These are phyloP conservation scores for Ceratitis capitata DNA, from an alignment of 1,140 invertebrate species.

Conservation along the genomic window DNA sequence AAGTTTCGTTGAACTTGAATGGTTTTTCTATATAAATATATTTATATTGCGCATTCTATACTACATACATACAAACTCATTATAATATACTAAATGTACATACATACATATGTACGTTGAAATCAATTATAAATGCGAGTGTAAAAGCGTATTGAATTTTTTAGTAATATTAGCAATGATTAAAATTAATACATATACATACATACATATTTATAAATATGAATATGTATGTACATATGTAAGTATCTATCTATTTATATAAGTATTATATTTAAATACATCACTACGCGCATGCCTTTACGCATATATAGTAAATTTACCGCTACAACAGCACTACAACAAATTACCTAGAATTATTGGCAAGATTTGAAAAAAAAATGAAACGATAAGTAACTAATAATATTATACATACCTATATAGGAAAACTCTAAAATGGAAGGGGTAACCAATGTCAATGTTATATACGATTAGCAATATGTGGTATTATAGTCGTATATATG, in stretches of 20 bases:
- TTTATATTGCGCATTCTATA: background rate
- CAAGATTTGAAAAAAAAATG: background rate
- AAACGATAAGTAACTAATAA: background rate
- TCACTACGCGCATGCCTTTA: no score
- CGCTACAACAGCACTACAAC: background rate
- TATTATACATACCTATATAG: no score
- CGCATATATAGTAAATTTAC: no score
- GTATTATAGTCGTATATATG: background rate
- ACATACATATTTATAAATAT: background rate
- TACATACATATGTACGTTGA: background rate
- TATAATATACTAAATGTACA: no score
- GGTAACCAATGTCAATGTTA: background rate
- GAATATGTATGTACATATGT: background rate
- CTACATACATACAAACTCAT: background rate
- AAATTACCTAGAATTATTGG: no score
- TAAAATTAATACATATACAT: background rate
- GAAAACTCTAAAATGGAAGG: background rate
- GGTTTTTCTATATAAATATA: background rate
- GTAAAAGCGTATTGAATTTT: background rate
- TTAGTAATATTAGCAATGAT: background rate
- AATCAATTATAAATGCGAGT: no score
- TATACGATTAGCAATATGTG: background rate
- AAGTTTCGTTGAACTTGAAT: background rate
- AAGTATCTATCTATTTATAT: background rate
- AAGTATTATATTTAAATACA: no score